Base-by-base conservation (phyloP, 2,888 invertebrate genomes). In the Scrobipalpa costella region DNA sequence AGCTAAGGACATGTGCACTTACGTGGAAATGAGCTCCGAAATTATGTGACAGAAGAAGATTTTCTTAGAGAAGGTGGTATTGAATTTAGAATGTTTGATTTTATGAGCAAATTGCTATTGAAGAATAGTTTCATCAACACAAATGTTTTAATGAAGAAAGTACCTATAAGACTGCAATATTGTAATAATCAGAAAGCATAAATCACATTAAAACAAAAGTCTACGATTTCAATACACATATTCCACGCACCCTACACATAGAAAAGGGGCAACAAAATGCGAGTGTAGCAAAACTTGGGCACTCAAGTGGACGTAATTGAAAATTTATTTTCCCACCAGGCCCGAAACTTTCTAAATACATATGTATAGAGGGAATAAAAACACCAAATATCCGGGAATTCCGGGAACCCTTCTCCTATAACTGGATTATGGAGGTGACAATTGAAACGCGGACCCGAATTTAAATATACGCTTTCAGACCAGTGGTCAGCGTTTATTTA, bases 381-480 rank as follows among this genome's bases (percentile, higher is more conserved):
- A 72, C 38, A 34, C 36, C 61, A 52, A 69, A 70, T 72, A 67
- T 65, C 65, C 70, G 68, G 66, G 52, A 68, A 85, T 84, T 65
- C 65, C 70, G 68, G 66, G 52, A 68, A 85, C 84, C 84, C 85
- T 80, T 75, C 76, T 80, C 79, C 80, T 75, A 79, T 87, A 88
- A 88, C 81, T 75, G 81, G 88, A 90, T 90, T 90, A 90, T 76
- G 80, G 78, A 78, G 80, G 83, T 72, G 84, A 84, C 87, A 86
- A 90, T 90, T 90, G 90, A 90, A 89, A 90, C 83, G 70, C 73
- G 84, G 80, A 73, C 76, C 78, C 75, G 84, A 89, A 90, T 90
- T 89, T 88, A 89, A 90, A 91, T 88, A 86, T 81, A 84, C 78
- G 78, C 78, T 84, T 83, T 77, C 79, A 73, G 79, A 71, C 78